phyloP scores from a whole-genome alignment of 2,797 vertebrate species.

The Chiloscyllium punctatum region DNA sequence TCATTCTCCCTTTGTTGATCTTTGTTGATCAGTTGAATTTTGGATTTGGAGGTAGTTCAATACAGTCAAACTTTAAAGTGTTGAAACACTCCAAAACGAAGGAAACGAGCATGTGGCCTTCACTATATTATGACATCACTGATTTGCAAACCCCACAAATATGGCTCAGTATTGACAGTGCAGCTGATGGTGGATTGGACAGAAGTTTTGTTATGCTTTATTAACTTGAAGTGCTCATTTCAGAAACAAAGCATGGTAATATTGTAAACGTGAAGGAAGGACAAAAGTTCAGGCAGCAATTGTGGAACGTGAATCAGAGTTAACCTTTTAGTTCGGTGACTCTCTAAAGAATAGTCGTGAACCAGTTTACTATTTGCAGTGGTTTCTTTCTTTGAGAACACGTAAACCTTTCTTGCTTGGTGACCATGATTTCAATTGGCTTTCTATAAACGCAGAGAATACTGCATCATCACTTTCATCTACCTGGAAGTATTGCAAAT shows the following conservation, averaged over 20 bases:
- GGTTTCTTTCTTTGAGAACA: neutral
- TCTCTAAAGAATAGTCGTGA: neutral
- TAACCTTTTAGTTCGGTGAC: neutral
- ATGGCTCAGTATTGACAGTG: neutral
- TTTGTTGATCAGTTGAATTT: neutral
- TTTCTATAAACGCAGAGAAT: neutral
- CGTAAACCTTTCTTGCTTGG: neutral
- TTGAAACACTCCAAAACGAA: neutral
- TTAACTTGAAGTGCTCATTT: neutral
- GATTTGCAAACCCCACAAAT: neutral
- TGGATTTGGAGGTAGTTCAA: neutral
- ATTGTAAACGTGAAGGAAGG: too few species aligned
- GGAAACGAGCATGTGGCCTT: neutral
- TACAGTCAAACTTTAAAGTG: neutral
- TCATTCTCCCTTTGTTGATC: neutral
- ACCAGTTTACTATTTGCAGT: neutral
- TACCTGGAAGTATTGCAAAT: neutral
- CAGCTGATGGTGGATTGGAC: neutral
- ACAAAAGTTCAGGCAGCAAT: too few species aligned
- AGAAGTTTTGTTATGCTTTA: neutral
- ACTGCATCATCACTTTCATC: neutral
- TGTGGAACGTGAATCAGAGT: neutral
- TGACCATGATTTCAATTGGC: neutral
- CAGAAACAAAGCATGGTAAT: too few species aligned
- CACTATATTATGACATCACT: neutral